A percentile compares a stretch with the other conserved stretches of the same genome.
phyloP scores from a whole-genome alignment of 1,140 invertebrate species.

The Schlechtendalia chinensis region DNA sequence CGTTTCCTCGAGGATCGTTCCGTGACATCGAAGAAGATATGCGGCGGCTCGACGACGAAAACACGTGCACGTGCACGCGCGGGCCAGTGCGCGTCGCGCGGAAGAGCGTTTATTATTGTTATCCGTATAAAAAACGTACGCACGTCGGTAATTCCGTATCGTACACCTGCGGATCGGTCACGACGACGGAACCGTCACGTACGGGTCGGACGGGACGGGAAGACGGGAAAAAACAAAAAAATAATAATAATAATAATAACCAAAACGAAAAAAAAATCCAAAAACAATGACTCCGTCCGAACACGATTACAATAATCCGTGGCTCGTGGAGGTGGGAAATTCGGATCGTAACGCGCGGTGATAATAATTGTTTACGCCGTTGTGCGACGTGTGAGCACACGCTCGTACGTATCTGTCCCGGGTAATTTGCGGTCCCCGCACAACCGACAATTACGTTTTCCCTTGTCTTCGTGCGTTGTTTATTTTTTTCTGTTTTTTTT shows the following conservation, averaged over 20 bases:
- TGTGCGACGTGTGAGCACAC: slow-evolving; percentile 27
- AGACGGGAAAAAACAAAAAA: background rate
- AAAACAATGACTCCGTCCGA: slow-evolving; percentile 47
- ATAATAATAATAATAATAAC: no score
- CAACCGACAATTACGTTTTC: slow-evolving; percentile 45
- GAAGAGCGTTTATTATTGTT: slow-evolving; percentile 36
- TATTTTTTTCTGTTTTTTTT: slow-evolving; percentile 2
- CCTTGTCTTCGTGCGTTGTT: background rate
- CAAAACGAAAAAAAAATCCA: background rate
- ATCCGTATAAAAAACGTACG: slow-evolving; percentile 15
- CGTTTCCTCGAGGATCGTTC: no score
- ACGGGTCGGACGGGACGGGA: background rate
- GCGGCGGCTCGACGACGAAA: no score
- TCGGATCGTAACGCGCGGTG: slow-evolving; percentile 29
- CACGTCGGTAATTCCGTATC: slow-evolving; percentile 25
- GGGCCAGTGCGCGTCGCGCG: background rate
- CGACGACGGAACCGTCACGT: slow-evolving; percentile 46
- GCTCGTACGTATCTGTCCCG: background rate
- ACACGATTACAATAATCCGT: slow-evolving; percentile 45
- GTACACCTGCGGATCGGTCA: slow-evolving; percentile 47
- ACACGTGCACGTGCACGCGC: no score
- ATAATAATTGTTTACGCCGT: slow-evolving; percentile 46
- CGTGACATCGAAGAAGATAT: no score
- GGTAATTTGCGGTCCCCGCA: slow-evolving; percentile 48
- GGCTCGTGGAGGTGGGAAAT: slow-evolving; percentile 39